phyloP scores from a whole-genome alignment of 2,888 invertebrate genomes.

The Elegia similella region DNA sequence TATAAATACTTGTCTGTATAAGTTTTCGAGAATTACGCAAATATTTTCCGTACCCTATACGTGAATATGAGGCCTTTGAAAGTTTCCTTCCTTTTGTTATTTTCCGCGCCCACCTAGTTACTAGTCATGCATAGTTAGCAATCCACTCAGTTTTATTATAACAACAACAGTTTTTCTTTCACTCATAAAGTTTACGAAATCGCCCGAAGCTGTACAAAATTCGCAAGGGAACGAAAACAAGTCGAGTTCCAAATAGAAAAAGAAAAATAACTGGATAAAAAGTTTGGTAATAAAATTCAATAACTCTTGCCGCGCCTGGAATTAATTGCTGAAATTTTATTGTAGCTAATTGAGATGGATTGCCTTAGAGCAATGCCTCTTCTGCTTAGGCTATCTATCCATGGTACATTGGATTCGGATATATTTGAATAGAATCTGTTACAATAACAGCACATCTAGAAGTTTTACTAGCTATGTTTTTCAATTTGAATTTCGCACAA shows the following conservation, averaged over 20 bases:
- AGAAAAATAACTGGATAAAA: background rate
- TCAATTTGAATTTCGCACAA: too few species aligned
- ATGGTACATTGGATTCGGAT: background rate
- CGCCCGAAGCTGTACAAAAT: conserved; percentile 1
- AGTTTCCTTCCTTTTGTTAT: too few species aligned
- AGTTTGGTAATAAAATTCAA: conserved; percentile 11
- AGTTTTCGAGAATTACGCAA: too few species aligned
- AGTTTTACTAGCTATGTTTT: too few species aligned
- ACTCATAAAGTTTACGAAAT: background rate
- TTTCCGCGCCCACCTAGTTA: too few species aligned
- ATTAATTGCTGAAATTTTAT: background rate
- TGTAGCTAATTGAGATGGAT: background rate
- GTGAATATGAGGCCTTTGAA: too few species aligned
- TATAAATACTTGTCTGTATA: too few species aligned
- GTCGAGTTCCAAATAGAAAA: background rate
- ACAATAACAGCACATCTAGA: too few species aligned
- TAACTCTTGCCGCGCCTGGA: background rate
- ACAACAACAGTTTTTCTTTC: background rate
- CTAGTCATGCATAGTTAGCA: too few species aligned
- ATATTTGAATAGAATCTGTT: too few species aligned
- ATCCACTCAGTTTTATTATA: background rate
- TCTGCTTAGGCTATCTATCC: background rate
- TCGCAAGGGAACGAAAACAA: conserved; percentile 5
- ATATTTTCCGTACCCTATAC: too few species aligned
- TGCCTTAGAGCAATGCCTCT: background rate